Percentiles rank a stretch among this genome's conserved stretches.
Conservation (phyloP, 2,888 invertebrate genomes). For the Mythimna albipuncta region DNA sequence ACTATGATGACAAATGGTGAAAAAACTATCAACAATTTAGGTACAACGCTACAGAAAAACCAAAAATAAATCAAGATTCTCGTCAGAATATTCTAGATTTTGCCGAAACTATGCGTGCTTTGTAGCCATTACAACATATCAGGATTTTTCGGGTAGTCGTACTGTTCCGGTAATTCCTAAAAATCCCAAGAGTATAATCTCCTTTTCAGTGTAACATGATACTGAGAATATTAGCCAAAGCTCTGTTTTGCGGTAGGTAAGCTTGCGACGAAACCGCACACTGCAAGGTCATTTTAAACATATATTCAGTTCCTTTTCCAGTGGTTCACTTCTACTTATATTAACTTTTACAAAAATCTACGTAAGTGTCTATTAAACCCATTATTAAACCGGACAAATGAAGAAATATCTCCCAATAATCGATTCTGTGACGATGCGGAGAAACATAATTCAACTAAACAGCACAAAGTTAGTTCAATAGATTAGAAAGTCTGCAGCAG, state of each 20-base stretch:
- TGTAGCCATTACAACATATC: background rate
- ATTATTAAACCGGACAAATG: background rate
- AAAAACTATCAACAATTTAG: background rate
- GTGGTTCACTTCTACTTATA: background rate
- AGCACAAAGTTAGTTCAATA: background rate
- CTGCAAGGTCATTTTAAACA: background rate
- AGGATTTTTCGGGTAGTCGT: background rate
- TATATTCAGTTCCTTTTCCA: background rate
- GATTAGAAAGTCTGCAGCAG: constrained; percentile 5
- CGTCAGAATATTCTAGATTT: background rate
- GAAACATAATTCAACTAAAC: background rate
- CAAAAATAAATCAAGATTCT: too few species aligned
- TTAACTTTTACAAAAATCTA: too few species aligned
- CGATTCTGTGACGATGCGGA: background rate
- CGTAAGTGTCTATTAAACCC: background rate
- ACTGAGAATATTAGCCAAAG: background rate
- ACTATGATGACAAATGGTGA: background rate
- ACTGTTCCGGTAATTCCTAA: background rate
- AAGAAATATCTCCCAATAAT: background rate
- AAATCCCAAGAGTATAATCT: background rate
- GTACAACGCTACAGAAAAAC: too few species aligned
- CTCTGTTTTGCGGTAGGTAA: background rate
- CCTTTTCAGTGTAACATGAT: background rate
- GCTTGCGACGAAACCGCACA: background rate
- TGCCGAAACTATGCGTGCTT: background rate